These are phyloP conservation scores for Lepidochrysops patricia DNA, from an alignment of 2,888 invertebrate species.

Conservation along the genomic window DNA sequence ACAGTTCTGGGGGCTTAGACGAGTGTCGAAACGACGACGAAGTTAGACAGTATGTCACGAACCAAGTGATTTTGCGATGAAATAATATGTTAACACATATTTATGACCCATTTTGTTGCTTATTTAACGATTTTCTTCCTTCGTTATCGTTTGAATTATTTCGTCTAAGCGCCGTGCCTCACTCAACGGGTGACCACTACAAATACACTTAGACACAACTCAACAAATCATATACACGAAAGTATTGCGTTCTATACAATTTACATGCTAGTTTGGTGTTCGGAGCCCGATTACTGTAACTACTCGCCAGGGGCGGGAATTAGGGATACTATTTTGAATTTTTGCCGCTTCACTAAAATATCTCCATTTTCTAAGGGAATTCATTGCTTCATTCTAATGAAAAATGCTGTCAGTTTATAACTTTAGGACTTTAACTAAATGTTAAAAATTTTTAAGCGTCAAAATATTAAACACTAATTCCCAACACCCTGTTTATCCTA, in stretches of 20 bases:
- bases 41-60: background rate
- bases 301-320: conserved; percentile 32
- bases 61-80: no score
- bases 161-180: conserved; percentile 42
- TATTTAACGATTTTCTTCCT: background rate
- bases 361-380: no score
- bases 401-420: no score
- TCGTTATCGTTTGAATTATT: background rate
- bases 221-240: conserved; percentile 59
- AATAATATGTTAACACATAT: no score
- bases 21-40: background rate
- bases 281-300: conserved; percentile 50
- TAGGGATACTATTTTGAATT: conserved; percentile 27
- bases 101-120: no score
- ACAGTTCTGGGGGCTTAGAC: conserved; percentile 24
- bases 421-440: no score
- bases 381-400: no score
- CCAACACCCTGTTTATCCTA: background rate
- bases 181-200: conserved; percentile 62
- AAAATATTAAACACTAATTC: background rate
- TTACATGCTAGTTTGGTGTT: conserved; percentile 68
- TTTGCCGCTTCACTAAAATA: background rate
- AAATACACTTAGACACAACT: conserved; percentile 42
- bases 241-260: conserved; percentile 62
- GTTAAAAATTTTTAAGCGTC: background rate